phyloP scores from a whole-genome alignment of 2,797 vertebrate genomes.

The Todus mexicanus region DNA sequence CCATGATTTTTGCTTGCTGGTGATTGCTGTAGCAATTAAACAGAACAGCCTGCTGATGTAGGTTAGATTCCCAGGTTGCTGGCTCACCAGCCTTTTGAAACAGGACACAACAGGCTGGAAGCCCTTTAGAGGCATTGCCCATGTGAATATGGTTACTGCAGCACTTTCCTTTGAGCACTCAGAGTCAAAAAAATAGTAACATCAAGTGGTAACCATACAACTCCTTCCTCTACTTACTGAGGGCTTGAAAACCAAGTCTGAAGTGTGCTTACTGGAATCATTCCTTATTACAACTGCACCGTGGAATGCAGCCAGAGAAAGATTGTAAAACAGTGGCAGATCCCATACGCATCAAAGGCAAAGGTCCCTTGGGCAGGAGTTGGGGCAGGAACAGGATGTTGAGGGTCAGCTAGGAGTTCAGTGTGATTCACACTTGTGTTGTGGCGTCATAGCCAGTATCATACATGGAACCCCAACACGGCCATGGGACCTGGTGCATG shows the following conservation, averaged over 20 bases:
- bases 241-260: neutral
- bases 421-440: neutral
- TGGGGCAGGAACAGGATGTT: neutral
- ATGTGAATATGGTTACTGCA: neutral
- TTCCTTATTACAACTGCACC: neutral
- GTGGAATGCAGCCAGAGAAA: neutral
- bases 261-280: neutral
- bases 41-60: neutral
- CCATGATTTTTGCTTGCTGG: neutral
- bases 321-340: neutral
- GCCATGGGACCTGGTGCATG: neutral
- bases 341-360: neutral
- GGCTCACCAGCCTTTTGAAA: neutral
- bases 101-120: neutral
- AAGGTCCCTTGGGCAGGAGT: neutral
- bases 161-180: neutral
- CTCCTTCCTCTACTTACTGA: neutral
- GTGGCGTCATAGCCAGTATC: neutral
- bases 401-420: neutral
- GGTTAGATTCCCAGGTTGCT: neutral
- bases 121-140: neutral
- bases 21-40: neutral
- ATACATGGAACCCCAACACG: neutral
- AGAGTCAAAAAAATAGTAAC: neutral
- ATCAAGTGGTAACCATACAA: neutral